phyloP scores from a whole-genome alignment of 2,113 vertebrate genomes.

The Clupea harengus region DNA sequence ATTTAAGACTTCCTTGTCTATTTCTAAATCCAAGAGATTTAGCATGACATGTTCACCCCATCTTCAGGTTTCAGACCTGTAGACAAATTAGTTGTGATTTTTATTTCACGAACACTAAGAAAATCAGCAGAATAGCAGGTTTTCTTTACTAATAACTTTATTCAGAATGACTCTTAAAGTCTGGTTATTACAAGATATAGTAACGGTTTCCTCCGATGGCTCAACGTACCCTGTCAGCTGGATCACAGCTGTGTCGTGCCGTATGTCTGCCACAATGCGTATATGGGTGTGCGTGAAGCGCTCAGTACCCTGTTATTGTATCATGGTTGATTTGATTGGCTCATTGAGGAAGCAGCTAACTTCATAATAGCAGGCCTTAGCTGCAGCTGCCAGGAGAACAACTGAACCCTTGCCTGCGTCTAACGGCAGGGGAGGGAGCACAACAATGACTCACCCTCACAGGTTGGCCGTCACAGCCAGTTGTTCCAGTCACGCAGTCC shows the following conservation, averaged over 20 bases:
- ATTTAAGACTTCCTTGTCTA: too few species aligned
- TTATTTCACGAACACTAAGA: too few species aligned
- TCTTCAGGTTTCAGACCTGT: too few species aligned
- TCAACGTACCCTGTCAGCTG: too few species aligned
- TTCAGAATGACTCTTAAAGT: too few species aligned
- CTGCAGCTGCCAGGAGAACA: background rate
- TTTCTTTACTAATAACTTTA: too few species aligned
- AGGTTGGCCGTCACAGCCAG: background rate
- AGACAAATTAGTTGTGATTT: too few species aligned
- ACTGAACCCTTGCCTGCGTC: background rate
- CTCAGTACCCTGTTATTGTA: background rate
- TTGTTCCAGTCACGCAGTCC: background rate
- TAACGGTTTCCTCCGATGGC: too few species aligned
- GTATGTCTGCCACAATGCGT: background rate
- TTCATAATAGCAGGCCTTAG: slow-evolving; percentile 6
- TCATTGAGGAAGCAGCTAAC: background rate
- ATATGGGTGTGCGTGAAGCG: background rate
- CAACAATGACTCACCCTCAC: background rate
- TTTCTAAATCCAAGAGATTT: too few species aligned
- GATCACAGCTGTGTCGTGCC: background rate
- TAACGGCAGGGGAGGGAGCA: background rate
- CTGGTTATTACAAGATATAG: too few species aligned
- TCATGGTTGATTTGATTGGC: slow-evolving; percentile 3
- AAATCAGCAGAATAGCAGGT: too few species aligned
- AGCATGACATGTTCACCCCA: too few species aligned